Percentiles rank a stretch among this genome's conserved stretches.
phyloP scores from a whole-genome alignment of 1,140 invertebrate genomes.

The Drosophila oshimai region DNA sequence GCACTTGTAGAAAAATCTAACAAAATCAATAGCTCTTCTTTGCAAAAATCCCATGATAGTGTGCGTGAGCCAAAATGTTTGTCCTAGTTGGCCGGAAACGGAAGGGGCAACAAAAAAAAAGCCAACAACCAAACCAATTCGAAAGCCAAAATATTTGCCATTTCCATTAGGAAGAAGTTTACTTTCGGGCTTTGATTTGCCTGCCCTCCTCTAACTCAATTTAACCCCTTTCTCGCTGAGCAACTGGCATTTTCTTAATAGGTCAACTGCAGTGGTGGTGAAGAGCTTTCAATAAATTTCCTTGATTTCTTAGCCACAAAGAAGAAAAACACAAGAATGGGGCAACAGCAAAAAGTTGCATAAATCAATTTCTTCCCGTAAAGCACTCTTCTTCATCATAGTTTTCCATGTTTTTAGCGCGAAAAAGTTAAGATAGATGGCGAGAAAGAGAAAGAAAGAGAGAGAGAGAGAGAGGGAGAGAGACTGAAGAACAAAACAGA shows the following conservation, averaged over 20 bases:
- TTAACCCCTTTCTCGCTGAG: not conserved
- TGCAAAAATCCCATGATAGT: too few relatives aligned
- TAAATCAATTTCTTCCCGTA: constrained; percentile 64
- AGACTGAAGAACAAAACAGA: too few relatives aligned
- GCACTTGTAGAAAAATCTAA: too few relatives aligned
- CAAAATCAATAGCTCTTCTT: too few relatives aligned
- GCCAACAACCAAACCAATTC: constrained; percentile 43
- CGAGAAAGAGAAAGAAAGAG: not conserved
- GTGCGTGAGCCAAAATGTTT: too few relatives aligned
- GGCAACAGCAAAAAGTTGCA: constrained; percentile 40
- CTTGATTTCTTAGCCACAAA: constrained; percentile 39
- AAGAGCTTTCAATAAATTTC: constrained; percentile 64
- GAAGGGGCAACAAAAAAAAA: constrained; percentile 41
- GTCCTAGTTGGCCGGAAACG: constrained; percentile 56
- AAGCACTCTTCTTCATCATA: not conserved
- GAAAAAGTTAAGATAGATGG: constrained; percentile 23
- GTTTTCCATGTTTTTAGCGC: constrained; percentile 39
- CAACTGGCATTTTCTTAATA: constrained; percentile 52
- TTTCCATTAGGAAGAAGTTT: constrained; percentile 55
- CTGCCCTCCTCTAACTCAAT: not conserved
- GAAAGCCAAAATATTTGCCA: constrained; percentile 49
- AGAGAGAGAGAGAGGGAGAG: not conserved
- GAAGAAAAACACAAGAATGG: constrained; percentile 1
- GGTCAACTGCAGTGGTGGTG: constrained; percentile 53
- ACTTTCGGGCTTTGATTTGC: constrained; percentile 10